Evolutionary conservation across 2,888 invertebrate species (phyloP), one percentile per base, ranked within the genome.

Genomic region (Erynnis tages): DNA sequence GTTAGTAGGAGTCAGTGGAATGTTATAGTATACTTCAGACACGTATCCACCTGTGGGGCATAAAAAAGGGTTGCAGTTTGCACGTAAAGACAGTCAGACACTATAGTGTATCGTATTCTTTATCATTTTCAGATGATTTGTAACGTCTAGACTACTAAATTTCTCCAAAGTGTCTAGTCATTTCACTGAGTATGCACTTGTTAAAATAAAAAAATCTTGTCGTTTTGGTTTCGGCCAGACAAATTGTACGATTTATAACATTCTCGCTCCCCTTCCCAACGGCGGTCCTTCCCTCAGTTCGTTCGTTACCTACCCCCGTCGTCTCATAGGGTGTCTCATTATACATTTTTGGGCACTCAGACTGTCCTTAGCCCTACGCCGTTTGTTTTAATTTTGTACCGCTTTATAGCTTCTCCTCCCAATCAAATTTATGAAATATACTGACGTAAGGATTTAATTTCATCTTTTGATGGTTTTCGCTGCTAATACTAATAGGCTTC

Each of bases 281-380:
- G 16, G 34, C 6, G 10, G 27, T 16, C 10, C 14, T 32, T 13
- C 14, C 27, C 27, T 27, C 41, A 40, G 25, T 27, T 29, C 41
- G 41, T 41, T 29, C 6, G 17, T 14, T n/a, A 4, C 27, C 27
- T 2, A 2, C 37, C 19, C 6, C 21, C 21, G 21, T 16, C 37
- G 17, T 19, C 16, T 25, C 34, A 6, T 35, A 34, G 14, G 25
- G 34, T 16, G 25, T 35, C 45, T 45, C 45, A 45, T 45, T 46
- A 35, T 17, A 35, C 45, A 35, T 46, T 46, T 46, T 46, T 35
- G 46, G 43, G 45, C 46, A 27, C 46, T 46, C 46, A 46, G 46
- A 35, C 46, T 35, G 13, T 27, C 16, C 35, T 35, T 23, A 11
- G 17, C 35, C 16, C 11, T 25, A 6, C 25, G 25, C 6, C 6